Percentiles rank a stretch among this genome's conserved stretches.
Evolutionary conservation across 1,140 invertebrate genomes (phyloP).

Genomic region (Drosophila elegans): DNA sequence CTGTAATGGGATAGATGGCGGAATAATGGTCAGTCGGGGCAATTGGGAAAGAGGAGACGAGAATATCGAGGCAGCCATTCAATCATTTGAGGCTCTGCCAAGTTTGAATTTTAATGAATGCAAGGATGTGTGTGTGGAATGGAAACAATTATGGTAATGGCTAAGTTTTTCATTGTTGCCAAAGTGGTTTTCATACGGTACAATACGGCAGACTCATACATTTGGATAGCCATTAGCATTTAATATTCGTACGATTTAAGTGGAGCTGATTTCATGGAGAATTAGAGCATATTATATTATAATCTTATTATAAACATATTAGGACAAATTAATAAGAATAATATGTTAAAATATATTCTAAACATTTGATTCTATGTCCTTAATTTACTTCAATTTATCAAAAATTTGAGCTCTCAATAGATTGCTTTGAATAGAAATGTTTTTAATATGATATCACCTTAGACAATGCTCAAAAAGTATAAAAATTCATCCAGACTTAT

Average conservation of each 20-base stretch:
- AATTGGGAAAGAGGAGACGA: constrained; percentile 8
- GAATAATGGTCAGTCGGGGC: constrained; percentile 44
- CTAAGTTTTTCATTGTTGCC: neutral
- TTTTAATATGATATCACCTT: no score
- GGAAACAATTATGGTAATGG: constrained; percentile 28
- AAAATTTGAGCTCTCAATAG: no score
- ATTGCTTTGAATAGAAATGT: no score
- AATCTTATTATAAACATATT: no score
- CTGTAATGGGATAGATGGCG: constrained; percentile 61
- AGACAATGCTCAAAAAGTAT: no score
- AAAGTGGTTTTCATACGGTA: neutral
- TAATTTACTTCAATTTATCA: no score
- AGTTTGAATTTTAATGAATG: constrained; percentile 29
- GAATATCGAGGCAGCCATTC: constrained; percentile 5
- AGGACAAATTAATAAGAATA: no score
- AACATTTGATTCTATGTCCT: no score
- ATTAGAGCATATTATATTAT: no score
- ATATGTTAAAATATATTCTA: no score
- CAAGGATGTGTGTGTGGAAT: constrained; percentile 1
- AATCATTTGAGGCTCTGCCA: constrained; percentile 23
- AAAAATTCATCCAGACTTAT: no score
- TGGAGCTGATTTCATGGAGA: no score
- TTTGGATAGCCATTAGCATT: neutral
- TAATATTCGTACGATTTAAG: neutral
- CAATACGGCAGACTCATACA: neutral